Base-by-base conservation (phyloP, 2,113 vertebrate species). In the Apodemus speciosus region DNA sequence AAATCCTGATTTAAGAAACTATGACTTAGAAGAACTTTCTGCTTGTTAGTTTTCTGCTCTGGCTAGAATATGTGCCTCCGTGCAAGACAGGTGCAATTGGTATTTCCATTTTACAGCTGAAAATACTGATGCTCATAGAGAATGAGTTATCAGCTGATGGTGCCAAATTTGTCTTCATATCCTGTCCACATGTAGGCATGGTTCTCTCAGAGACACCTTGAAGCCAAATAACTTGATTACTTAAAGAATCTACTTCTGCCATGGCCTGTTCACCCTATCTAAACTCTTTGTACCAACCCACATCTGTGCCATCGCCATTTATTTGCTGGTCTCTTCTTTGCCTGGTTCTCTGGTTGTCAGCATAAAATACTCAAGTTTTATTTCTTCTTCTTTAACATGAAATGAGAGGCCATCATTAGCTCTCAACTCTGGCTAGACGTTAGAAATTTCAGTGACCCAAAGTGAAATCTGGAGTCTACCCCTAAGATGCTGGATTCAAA, bases 311-410 rank as follows among this genome's bases (percentile, higher is more conserved):
- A 23, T 83, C 32, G 25, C 27, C 32, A 8, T n/a, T 43, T 84
- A 76, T 68, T 71, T 53, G 16, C 27, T 62, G 53, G 4, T 40
- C n/a, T 2, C 27, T 6, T 91, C 46, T 69, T 49, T 64, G 53
- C 27, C 75, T 94, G 25, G 5, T 88, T 94, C 90, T 94, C 90
- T 62, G 46, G 66, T 13, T 72, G 51, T 6, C 46, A 68, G 68
- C 6, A 46, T 92, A 73, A 53, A 16, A 51, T 16, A 46, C 43
- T n/a, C 25, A 81, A 8, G 43, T 30, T 84, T 62, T 43, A 30
- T 77, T 83, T 18, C 46, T 27, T 72, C 71, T 72, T 40, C 53
- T 93, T 93, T 81, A 84, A 77, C 10, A 1, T 35, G 90, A 84
- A 51, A n/a, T 62, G 27, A 23, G 87, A 92, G 46, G 76, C 25